Evolutionary conservation across 2,797 vertebrate species (phyloP), one percentile per base, ranked within the genome.

Genomic region (Chiroxiphia lanceolata): DNA sequence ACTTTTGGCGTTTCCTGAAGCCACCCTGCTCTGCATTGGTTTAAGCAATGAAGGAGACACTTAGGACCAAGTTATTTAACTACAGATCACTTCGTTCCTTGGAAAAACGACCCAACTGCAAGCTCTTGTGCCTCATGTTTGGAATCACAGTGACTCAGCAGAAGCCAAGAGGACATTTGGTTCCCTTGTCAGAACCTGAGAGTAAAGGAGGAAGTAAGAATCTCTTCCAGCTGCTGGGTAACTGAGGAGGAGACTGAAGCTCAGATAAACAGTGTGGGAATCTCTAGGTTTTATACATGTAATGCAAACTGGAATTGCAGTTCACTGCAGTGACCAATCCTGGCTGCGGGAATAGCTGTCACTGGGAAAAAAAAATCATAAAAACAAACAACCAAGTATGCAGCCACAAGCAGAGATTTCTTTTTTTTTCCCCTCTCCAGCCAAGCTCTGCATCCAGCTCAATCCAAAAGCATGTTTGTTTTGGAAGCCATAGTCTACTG

Each of bases 401-500:
- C 75, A 93, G 57, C 68, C 75, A 93, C 83, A 83, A 89, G 75
- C 3, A 0, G 75, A 89, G 86, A 82, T 80, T 77, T 83, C 68
- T 94, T 94, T 76, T 72, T 94, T 74, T 64, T 44, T 34, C 11
- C 11, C 9, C 83, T 94, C 56, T 82, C 36, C 83, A 89, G 86
- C 81, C 83, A 95, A 95, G 38, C 6, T 70, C 51, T 87, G 74
- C 45, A 85, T 87, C 81, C 47, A 90, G 64, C 83, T 94, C 83
- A 96, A 68, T 48, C 71, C 59, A 60, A 95, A 96, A 90, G 81
- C 61, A 90, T 95, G 90, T 95, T 96, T 97, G 42, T 70, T 94
- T 95, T 94, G 93, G 92, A 97, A 95, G 81, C n/a, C 15, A 12
- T 42, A 50, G 71, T 26, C 89, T 91, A 89, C 48, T 95, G 92